phyloP scores from a whole-genome alignment of 2,113 vertebrate genomes.

The Xiphophorus couchianus region DNA sequence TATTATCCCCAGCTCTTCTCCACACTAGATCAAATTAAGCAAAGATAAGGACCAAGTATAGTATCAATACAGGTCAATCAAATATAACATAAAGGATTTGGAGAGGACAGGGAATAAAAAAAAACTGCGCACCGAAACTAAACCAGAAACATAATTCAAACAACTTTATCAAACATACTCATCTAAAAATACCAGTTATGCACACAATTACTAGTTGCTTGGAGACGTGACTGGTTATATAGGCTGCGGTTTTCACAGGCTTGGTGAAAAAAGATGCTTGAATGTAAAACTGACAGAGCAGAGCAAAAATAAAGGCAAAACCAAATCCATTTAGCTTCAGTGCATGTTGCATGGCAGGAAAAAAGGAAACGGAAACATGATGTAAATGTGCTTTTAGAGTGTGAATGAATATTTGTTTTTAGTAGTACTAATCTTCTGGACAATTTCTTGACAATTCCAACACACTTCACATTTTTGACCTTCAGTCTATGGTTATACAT shows the following conservation, averaged over 20 bases:
- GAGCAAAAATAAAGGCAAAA: background rate
- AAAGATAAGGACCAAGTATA: background rate
- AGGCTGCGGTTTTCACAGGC: slow-evolving; percentile 24
- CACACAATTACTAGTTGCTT: slow-evolving; percentile 24
- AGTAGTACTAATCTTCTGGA: background rate
- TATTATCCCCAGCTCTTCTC: background rate
- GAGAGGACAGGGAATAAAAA: background rate
- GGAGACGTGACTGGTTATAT: slow-evolving; percentile 6
- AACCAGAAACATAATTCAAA: background rate
- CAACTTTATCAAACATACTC: background rate
- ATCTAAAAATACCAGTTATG: background rate
- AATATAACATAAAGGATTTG: too few species aligned
- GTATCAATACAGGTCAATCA: background rate
- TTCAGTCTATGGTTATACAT: background rate
- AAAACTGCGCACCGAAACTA: background rate
- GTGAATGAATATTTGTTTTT: background rate
- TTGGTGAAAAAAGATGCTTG: slow-evolving; percentile 5
- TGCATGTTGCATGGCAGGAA: background rate
- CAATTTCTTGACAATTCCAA: background rate
- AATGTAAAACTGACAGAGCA: background rate
- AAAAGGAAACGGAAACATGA: background rate
- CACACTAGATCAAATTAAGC: background rate
- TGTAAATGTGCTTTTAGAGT: background rate
- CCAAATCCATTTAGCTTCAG: background rate
- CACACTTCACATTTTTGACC: background rate